phyloP scores from a whole-genome alignment of 1,140 invertebrate genomes.

The Eriocheir sinensis region DNA sequence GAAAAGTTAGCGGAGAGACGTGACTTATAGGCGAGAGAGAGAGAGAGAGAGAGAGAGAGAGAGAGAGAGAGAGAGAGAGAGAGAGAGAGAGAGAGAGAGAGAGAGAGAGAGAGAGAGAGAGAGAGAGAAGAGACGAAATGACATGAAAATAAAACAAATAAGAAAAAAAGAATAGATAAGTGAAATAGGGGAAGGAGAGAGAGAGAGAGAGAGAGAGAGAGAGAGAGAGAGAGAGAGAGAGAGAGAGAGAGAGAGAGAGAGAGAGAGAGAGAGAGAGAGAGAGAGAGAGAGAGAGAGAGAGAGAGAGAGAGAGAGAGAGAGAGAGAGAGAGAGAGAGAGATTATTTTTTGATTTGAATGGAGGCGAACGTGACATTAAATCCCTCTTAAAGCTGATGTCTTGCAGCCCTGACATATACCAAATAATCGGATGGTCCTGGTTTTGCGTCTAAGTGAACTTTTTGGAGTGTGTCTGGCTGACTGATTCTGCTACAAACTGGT shows the following conservation, averaged over 20 bases:
- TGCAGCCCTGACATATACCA: too few relatives aligned
- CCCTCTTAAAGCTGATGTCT: too few relatives aligned
- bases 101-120: conserved; percentile 34
- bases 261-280: conserved; percentile 38
- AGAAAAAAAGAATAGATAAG: not conserved
- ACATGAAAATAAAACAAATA: not conserved
- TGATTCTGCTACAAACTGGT: too few relatives aligned
- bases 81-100: conserved; percentile 43
- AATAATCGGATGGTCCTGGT: too few relatives aligned
- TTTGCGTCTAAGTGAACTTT: too few relatives aligned
- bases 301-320: conserved; percentile 27
- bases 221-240: not conserved
- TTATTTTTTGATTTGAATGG: not conserved
- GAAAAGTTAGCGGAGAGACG: not conserved
- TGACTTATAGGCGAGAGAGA: not conserved
- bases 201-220: too few relatives aligned
- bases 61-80: conserved; percentile 48
- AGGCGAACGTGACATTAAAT: not conserved
- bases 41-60: conserved; percentile 17
- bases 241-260: conserved; percentile 50
- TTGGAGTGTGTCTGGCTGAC: too few relatives aligned
- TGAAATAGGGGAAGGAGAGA: not conserved
- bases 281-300: conserved; percentile 20
- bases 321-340: not conserved
- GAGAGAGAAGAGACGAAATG: not conserved